These are phyloP conservation scores for Platygyra sinensis DNA, from an alignment of 64 coral and sea anemone genomes.

Conservation along the genomic window DNA sequence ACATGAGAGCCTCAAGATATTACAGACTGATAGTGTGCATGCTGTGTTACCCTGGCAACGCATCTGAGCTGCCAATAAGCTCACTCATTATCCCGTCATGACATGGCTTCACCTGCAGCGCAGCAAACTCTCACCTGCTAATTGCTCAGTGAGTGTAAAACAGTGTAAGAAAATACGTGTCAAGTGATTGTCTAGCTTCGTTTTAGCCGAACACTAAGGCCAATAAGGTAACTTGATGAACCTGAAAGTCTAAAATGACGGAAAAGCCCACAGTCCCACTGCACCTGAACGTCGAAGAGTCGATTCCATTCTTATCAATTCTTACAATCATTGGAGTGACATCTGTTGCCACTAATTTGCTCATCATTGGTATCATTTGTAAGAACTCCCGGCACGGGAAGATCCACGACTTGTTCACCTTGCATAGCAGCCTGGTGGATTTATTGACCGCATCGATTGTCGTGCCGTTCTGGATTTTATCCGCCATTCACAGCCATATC, in stretches of 20 bases:
- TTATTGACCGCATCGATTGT: constrained; percentile 59
- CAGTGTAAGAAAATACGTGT: not conserved
- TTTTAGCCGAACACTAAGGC: not conserved
- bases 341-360: constrained; percentile 67
- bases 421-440: constrained; percentile 71
- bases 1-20: not conserved
- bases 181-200: not conserved
- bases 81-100: not conserved
- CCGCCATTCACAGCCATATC: constrained; percentile 64
- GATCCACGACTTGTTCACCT: constrained; percentile 68
- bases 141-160: not conserved
- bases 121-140: not conserved
- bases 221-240: not conserved
- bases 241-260: not conserved
- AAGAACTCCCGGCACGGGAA: constrained; percentile 63
- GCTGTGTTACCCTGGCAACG: not conserved
- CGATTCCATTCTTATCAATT: constrained; percentile 79
- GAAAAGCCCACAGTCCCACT: constrained; percentile 20
- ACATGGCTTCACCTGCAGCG: constrained; percentile 1
- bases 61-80: not conserved
- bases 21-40: not conserved
- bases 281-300: constrained; percentile 47
- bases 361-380: constrained; percentile 59
- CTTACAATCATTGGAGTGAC: constrained; percentile 75
- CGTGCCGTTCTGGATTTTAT: constrained; percentile 86